Evolutionary conservation across 2,888 invertebrate species (phyloP).

Genomic region (Chaitophorus viminalis): DNA sequence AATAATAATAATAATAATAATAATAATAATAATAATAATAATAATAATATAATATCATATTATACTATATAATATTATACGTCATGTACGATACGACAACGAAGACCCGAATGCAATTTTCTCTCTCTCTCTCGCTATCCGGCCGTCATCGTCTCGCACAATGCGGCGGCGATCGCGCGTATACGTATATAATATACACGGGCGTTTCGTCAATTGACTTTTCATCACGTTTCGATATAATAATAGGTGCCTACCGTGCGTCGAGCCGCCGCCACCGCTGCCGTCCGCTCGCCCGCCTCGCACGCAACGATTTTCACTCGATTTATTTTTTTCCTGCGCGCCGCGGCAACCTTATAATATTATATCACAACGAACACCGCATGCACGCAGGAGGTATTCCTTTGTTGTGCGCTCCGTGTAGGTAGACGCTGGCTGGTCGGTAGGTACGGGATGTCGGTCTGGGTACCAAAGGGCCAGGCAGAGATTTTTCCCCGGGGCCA

Average conservation of each 20-base stretch:
- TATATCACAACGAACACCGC: too few species aligned
- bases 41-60: not conserved
- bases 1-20: not conserved
- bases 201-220: constrained; percentile 5
- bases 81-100: not conserved
- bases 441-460: too few species aligned
- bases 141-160: not conserved
- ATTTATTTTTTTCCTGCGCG: not conserved
- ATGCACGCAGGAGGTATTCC: not conserved
- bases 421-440: not conserved
- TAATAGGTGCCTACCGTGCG: not conserved
- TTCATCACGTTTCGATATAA: not conserved
- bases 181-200: too few species aligned
- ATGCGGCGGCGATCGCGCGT: too few species aligned
- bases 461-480: too few species aligned
- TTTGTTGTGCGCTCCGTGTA: not conserved
- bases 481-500: too few species aligned
- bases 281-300: not conserved
- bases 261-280: not conserved
- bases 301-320: constrained; percentile 4
- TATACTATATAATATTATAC: too few species aligned
- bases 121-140: not conserved
- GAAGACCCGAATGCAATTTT: not conserved
- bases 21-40: not conserved
- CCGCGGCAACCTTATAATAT: not conserved